Conservation (phyloP, 2,113 vertebrate genomes). For the Eubucco bourcierii region DNA sequence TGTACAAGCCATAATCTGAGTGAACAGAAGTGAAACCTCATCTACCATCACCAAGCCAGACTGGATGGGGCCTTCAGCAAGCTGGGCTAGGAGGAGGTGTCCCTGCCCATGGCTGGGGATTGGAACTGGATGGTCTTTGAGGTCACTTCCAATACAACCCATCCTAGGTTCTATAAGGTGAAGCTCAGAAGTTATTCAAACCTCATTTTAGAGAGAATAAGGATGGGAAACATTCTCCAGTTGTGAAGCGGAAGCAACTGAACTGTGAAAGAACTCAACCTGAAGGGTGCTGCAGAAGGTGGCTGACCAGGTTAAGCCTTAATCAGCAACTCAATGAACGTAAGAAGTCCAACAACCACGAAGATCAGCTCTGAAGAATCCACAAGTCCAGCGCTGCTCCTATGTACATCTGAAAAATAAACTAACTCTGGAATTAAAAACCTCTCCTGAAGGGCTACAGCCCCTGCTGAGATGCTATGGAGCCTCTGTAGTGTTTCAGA, state of each 20-base stretch:
- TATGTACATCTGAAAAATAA: not conserved
- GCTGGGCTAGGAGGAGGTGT: no score
- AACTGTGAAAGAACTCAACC: not conserved
- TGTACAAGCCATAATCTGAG: not conserved
- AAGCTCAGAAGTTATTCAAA: not conserved
- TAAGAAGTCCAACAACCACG: not conserved
- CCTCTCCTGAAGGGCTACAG: not conserved
- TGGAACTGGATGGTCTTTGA: no score
- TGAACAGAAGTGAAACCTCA: not conserved
- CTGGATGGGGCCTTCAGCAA: no score
- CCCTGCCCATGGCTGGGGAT: no score
- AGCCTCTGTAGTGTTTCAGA: not conserved
- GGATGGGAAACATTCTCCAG: not conserved
- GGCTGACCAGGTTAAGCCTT: not conserved
- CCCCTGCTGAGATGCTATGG: not conserved
- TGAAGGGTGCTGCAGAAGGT: not conserved
- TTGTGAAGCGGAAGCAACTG: not conserved
- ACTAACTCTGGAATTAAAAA: not conserved
- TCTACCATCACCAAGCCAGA: not conserved
- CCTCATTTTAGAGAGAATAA: not conserved
- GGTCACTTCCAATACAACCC: no score
- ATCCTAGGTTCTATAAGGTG: not conserved
- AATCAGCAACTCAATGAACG: not conserved
- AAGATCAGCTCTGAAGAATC: conserved; percentile 1
- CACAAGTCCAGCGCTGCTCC: not conserved